These are phyloP conservation scores for Pseudomugil gertrudae DNA, from an alignment of 2,797 vertebrate species.

Conservation along the genomic window DNA sequence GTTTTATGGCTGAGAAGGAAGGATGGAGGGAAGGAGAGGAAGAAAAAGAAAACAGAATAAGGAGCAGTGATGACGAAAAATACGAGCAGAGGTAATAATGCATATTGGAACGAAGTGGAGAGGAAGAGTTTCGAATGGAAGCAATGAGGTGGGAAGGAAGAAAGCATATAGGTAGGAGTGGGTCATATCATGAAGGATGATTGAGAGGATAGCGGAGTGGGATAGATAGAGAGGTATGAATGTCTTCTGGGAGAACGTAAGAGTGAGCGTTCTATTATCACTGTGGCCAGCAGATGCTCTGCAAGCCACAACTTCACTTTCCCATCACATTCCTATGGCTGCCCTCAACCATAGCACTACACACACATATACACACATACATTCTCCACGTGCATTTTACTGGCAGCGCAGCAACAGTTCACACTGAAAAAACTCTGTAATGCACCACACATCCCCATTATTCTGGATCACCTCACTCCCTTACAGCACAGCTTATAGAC, in stretches of 20 bases:
- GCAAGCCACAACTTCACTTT: conserved; percentile 60
- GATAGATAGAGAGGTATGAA: conserved; percentile 37
- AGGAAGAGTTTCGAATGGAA: conserved; percentile 36
- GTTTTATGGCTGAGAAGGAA: conserved; percentile 76
- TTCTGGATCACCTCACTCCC: conserved; percentile 59
- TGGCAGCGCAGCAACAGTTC: conserved; percentile 52
- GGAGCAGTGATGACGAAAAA: conserved; percentile 45
- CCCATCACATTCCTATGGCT: conserved; percentile 59
- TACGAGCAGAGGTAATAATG: conserved; percentile 54
- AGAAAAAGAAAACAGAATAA: conserved; percentile 55
- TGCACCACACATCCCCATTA: conserved; percentile 47
- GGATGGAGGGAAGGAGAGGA: conserved; percentile 66
- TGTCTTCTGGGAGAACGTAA: conserved; percentile 61
- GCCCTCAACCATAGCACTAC: conserved; percentile 39
- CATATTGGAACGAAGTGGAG: conserved; percentile 44
- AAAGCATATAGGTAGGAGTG: conserved; percentile 19
- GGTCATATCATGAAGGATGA: conserved; percentile 30
- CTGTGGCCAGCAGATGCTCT: conserved; percentile 57
- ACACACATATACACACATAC: conserved; percentile 23
- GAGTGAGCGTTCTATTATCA: conserved; percentile 63
- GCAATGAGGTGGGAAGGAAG: conserved; percentile 44
- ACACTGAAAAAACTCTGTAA: conserved; percentile 58
- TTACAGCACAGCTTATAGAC: conserved; percentile 49
- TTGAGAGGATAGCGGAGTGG: conserved; percentile 16
- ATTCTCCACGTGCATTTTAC: conserved; percentile 37